Evolutionary conservation across 1,140 invertebrate species (phyloP).

Genomic region (Subanguina moxae): DNA sequence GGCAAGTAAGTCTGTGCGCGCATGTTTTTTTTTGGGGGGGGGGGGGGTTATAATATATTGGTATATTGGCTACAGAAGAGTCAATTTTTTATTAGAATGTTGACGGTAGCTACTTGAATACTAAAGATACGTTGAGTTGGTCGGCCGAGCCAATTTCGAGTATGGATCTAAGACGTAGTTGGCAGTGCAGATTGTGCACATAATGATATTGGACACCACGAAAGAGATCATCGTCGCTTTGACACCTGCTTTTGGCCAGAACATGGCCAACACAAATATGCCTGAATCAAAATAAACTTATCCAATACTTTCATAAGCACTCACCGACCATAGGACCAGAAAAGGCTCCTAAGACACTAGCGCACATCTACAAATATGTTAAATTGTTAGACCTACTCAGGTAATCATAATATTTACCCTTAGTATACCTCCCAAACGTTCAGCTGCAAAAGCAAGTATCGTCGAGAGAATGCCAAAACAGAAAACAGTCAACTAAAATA

Average conservation of each 20-base stretch:
- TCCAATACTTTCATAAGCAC: neutral
- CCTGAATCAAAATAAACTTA: neutral
- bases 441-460: neutral
- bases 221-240: slow-evolving; percentile 5
- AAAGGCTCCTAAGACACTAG: neutral
- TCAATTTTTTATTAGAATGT: too few species aligned
- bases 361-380: neutral
- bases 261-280: slow-evolving; percentile 1
- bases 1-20: too few species aligned
- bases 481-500: neutral
- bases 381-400: neutral
- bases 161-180: neutral
- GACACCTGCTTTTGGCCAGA: neutral
- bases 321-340: slow-evolving; percentile 1
- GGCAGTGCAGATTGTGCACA: neutral
- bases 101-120: too few species aligned
- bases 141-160: neutral
- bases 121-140: neutral
- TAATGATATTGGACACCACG: neutral
- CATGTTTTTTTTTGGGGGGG: too few species aligned
- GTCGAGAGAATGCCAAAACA: neutral
- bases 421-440: neutral
- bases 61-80: too few species aligned
- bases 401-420: neutral
- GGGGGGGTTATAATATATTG: too few species aligned